Percentiles rank a stretch among this genome's conserved stretches.
These are phyloP conservation scores for Mus spicilegus DNA, from an alignment of 2,113 vertebrate species.

Conservation along the genomic window DNA sequence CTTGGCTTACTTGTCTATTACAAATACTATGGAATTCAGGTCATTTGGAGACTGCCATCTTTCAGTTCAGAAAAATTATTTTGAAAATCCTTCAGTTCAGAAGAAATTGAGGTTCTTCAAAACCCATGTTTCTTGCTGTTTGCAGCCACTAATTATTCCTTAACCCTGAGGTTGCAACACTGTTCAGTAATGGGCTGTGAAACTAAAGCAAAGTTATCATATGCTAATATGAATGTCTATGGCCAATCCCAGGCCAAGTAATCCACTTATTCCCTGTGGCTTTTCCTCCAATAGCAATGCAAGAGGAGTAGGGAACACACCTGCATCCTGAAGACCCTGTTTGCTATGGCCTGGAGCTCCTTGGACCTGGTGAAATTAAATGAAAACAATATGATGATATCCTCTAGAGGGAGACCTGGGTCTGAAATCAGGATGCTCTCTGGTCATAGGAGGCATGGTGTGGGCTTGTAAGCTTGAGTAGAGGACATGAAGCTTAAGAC, in stretches of 20 bases:
- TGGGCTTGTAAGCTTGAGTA: background rate
- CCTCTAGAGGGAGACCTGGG: background rate
- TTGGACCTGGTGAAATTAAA: background rate
- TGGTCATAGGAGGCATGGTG: fast-evolving
- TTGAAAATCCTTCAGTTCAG: background rate
- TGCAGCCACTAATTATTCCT: background rate
- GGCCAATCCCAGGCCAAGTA: background rate
- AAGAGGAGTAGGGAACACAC: background rate
- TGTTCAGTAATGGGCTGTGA: background rate
- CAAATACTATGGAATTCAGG: constrained; percentile 19
- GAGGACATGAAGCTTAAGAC: background rate
- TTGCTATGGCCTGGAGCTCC: background rate
- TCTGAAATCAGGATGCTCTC: background rate
- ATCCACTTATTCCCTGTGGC: background rate
- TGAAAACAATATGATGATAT: background rate
- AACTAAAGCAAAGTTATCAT: background rate
- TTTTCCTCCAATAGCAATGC: background rate
- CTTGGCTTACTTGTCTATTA: background rate
- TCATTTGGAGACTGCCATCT: background rate
- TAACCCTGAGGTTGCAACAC: background rate
- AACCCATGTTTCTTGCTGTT: background rate
- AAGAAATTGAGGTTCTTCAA: background rate
- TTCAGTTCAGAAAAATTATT: background rate
- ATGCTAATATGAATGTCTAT: background rate
- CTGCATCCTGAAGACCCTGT: background rate